Evolutionary conservation across 2,113 vertebrate genomes (phyloP).

Genomic region (Ceyx cyanopectus): DNA sequence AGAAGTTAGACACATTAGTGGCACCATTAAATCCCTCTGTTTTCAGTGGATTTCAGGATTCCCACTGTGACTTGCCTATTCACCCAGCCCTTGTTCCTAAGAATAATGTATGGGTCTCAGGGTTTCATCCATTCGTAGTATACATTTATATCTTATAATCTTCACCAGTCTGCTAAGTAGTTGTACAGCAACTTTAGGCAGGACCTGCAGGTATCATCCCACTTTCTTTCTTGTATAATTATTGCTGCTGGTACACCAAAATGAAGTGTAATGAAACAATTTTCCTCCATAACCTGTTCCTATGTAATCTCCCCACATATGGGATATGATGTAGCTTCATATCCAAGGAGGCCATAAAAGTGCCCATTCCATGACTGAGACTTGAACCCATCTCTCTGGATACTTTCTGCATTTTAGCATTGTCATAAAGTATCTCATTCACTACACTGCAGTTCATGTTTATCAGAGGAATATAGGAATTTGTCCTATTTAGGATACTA

Average conservation of each 20-base stretch:
- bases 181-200: background rate
- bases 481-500: background rate
- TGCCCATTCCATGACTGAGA: background rate
- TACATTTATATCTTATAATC: background rate
- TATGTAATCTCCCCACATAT: background rate
- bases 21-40: background rate
- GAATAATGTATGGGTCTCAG: background rate
- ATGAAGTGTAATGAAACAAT: background rate
- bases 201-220: background rate
- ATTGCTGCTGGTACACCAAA: background rate
- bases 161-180: background rate
- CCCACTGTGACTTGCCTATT: background rate
- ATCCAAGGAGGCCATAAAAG: background rate
- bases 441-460: background rate
- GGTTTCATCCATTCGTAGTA: background rate
- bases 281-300: background rate
- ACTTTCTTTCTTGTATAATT: background rate
- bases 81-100: background rate
- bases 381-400: background rate
- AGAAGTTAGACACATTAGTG: background rate
- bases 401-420: background rate
- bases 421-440: background rate
- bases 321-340: background rate
- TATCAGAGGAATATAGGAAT: background rate
- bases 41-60: background rate